phyloP scores from a whole-genome alignment of 1,140 invertebrate species.

The Diachasma alloeum region DNA sequence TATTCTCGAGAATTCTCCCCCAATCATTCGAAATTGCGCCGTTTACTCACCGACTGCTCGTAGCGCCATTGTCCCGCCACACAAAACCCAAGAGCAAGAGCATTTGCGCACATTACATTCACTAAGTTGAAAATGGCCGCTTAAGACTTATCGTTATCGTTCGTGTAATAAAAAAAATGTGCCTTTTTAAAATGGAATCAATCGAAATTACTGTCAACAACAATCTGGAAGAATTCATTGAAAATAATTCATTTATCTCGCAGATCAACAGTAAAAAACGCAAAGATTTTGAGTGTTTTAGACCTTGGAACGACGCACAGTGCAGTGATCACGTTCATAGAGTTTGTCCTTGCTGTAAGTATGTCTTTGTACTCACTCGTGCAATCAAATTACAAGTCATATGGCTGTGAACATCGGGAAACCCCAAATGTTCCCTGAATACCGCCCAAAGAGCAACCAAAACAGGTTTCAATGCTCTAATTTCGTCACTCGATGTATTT shows the following conservation, averaged over 20 bases:
- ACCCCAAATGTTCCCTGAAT: not conserved
- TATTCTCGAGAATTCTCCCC: not conserved
- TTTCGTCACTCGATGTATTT: no score
- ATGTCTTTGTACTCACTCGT: not conserved
- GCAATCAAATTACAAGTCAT: constrained; percentile 19
- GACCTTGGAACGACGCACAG: constrained; percentile 24
- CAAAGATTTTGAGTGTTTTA: constrained; percentile 14
- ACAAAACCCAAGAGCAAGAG: not conserved
- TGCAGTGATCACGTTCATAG: constrained; percentile 38
- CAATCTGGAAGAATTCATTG: constrained; percentile 1
- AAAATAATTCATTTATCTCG: constrained; percentile 11
- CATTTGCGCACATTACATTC: not conserved
- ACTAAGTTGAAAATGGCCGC: constrained; percentile 44
- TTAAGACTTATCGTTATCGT: constrained; percentile 37
- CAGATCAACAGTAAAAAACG: constrained; percentile 16
- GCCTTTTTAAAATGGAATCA: constrained; percentile 46
- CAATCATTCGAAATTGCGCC: not conserved
- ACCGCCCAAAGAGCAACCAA: no score
- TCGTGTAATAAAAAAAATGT: constrained; percentile 39
- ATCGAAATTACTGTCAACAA: constrained; percentile 34
- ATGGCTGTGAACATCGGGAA: not conserved
- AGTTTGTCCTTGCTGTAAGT: constrained; percentile 44
- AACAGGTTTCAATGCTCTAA: no score
- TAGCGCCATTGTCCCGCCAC: not conserved
- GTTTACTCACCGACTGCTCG: not conserved